Conservation (phyloP, 1,140 invertebrate species). For the Drosophila chauvacae region DNA sequence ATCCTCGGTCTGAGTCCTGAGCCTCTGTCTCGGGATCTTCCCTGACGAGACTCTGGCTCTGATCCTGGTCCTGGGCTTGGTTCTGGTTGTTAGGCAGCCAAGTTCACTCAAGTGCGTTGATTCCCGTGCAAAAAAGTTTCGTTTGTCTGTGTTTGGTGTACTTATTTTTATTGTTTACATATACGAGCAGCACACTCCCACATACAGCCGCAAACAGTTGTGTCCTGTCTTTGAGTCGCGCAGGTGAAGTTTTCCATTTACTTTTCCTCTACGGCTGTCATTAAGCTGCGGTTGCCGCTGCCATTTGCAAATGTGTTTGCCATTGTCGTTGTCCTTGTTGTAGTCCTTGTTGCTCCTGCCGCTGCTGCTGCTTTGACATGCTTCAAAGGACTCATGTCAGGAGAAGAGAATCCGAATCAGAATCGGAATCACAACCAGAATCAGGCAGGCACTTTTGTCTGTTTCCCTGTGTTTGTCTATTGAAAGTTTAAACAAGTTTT, state of each 20-base stretch:
- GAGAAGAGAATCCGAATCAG: slow-evolving; percentile 31
- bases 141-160: slow-evolving; percentile 69
- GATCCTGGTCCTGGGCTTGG: slow-evolving; percentile 3
- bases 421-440: slow-evolving; percentile 25
- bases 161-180: slow-evolving; percentile 75
- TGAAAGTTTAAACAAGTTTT: slow-evolving; percentile 80
- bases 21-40: slow-evolving; percentile 10
- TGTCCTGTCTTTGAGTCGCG: slow-evolving; percentile 57
- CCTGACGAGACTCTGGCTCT: background rate
- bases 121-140: slow-evolving; percentile 78
- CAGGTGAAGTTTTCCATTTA: slow-evolving; percentile 76
- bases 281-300: slow-evolving; percentile 77
- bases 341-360: slow-evolving; percentile 40
- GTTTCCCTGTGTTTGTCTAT: slow-evolving; percentile 61
- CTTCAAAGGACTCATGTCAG: slow-evolving; percentile 73
- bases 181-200: slow-evolving; percentile 20
- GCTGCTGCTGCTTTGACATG: slow-evolving; percentile 70
- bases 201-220: slow-evolving; percentile 45
- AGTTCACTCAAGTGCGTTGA: slow-evolving; percentile 82
- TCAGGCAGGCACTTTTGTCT: slow-evolving; percentile 67
- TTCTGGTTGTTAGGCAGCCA: slow-evolving; percentile 69
- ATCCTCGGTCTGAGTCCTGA: slow-evolving; percentile 19
- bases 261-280: slow-evolving; percentile 62
- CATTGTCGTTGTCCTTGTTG: slow-evolving; percentile 58
- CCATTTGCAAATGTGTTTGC: slow-evolving; percentile 81